These are phyloP conservation scores for Bugula neritina DNA, from an alignment of 2,888 invertebrate species.

Conservation along the genomic window DNA sequence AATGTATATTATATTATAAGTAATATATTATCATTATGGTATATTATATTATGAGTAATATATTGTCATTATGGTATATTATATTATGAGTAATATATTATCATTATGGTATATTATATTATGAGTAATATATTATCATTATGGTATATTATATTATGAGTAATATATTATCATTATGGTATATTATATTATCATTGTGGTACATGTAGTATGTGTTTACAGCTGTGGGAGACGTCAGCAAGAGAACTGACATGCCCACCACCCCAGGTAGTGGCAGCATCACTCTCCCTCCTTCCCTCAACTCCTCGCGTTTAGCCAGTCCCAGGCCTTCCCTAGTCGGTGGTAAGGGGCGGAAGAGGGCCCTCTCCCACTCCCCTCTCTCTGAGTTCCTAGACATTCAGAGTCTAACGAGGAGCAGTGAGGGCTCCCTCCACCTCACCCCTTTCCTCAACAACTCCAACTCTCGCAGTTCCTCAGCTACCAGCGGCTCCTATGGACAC, in stretches of 20 bases:
- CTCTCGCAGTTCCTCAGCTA: conserved; percentile 56
- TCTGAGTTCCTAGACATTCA: conserved; percentile 90
- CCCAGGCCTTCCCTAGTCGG: conserved; percentile 58
- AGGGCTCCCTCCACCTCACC: conserved; percentile 65
- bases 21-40: no score
- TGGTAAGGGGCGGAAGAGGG: conserved; percentile 69
- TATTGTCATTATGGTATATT: no score
- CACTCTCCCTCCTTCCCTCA: conserved; percentile 79
- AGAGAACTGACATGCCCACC: conserved; percentile 57
- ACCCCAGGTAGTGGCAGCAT: conserved; percentile 71
- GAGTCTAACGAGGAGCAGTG: conserved; percentile 90
- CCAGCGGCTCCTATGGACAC: conserved; percentile 93
- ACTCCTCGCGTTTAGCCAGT: conserved; percentile 69
- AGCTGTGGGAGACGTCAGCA: not conserved
- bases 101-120: no score
- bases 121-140: no score
- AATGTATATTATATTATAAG: no score
- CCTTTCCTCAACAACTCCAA: conserved; percentile 40
- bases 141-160: no score
- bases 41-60: no score
- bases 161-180: no score
- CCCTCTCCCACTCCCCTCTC: conserved; percentile 83
- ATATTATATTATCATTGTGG: no score
- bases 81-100: no score
- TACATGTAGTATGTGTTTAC: no score